Conservation (phyloP, 2,888 invertebrate genomes). For the Actias luna region DNA sequence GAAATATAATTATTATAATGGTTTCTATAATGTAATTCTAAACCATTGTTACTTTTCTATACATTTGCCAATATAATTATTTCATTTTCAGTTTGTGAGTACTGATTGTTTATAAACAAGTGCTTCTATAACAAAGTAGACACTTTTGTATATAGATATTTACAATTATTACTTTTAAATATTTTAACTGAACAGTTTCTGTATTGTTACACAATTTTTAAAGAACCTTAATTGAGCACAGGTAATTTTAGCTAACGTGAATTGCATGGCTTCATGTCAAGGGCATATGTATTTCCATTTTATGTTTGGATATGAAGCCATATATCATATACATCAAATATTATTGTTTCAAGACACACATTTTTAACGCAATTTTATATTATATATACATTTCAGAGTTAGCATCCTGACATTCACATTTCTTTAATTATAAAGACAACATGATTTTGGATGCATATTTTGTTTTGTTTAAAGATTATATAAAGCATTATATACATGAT, state of each 20-base stretch:
- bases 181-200: constrained; percentile 12
- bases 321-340: constrained; percentile 18
- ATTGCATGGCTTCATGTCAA: constrained; percentile 58
- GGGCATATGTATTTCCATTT: constrained; percentile 41
- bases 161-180: too few species aligned
- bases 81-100: not conserved
- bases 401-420: too few species aligned
- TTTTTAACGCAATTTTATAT: not conserved
- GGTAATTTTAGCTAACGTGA: constrained; percentile 43
- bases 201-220: constrained; percentile 30
- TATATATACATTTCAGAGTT: too few species aligned
- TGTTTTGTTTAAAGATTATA: too few species aligned
- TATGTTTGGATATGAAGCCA: constrained; percentile 31
- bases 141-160: too few species aligned
- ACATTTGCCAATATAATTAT: too few species aligned
- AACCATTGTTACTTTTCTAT: too few species aligned
- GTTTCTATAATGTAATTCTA: too few species aligned
- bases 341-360: not conserved
- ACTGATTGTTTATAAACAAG: not conserved
- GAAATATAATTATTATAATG: not conserved
- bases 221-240: constrained; percentile 27
- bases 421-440: too few species aligned
- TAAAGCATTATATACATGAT: too few species aligned
- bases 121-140: not conserved
- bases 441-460: too few species aligned